Evolutionary conservation across 2,113 vertebrate species (phyloP).

Genomic region (Tragelaphus scriptus): DNA sequence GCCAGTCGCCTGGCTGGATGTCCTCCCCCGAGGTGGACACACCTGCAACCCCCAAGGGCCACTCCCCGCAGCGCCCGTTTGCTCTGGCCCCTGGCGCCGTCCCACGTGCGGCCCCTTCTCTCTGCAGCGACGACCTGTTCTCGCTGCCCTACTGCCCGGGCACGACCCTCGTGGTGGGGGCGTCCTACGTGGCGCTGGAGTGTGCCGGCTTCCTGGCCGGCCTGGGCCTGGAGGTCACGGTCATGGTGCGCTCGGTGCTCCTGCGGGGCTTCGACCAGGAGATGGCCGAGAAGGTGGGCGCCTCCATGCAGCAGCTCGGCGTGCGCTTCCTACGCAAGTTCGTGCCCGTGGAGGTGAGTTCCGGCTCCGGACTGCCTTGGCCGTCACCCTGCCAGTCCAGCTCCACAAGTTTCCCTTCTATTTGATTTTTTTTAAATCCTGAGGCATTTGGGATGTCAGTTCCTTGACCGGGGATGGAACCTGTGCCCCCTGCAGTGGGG

Average conservation of each 20-base stretch:
- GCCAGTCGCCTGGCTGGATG: not conserved
- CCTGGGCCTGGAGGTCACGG: conserved; percentile 91
- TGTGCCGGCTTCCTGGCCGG: conserved; percentile 96
- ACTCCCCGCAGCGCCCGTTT: fast-evolving
- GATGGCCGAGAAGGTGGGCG: conserved; percentile 91
- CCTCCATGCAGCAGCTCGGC: conserved; percentile 90
- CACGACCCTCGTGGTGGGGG: conserved; percentile 93
- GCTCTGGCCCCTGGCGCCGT: not conserved
- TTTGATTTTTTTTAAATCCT: not conserved
- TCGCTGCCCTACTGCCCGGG: conserved; percentile 94
- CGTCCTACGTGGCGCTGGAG: conserved; percentile 94
- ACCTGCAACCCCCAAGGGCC: fast-evolving
- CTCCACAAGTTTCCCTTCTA: not conserved
- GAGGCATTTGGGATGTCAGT: too few species aligned
- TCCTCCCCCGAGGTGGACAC: not conserved
- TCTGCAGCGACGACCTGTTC: conserved; percentile 94
- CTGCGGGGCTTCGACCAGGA: conserved; percentile 97
- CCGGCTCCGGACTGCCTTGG: fast-evolving
- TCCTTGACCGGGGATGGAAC: not conserved
- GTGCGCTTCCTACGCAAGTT: conserved; percentile 91
- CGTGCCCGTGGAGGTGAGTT: conserved; percentile 86
- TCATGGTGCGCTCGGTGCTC: conserved; percentile 96
- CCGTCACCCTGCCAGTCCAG: fast-evolving
- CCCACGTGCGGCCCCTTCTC: not conserved
- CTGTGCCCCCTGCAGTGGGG: not conserved